Percentiles rank a stretch among this genome's conserved stretches.
Evolutionary conservation across 2,797 vertebrate species (phyloP).

Genomic region (Ctenochaetus hawaiiensis): DNA sequence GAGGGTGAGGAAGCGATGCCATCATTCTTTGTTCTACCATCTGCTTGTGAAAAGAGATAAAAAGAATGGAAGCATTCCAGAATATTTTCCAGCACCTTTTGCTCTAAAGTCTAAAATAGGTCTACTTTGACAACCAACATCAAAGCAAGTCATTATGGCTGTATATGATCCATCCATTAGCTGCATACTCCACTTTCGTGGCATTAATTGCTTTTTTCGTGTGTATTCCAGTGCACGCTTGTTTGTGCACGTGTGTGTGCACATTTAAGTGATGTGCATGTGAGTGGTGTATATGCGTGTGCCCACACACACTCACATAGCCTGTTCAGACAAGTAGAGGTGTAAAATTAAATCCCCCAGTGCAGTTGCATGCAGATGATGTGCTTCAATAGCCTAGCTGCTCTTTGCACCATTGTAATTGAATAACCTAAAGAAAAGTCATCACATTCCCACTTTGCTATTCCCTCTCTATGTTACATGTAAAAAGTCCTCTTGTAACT

Average conservation of each 20-base stretch:
- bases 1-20: constrained; percentile 73
- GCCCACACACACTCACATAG: constrained; percentile 64
- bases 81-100: constrained; percentile 70
- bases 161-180: constrained; percentile 82
- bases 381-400: constrained; percentile 82
- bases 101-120: constrained; percentile 72
- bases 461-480: constrained; percentile 79
- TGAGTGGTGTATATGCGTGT: constrained; percentile 39
- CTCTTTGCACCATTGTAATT: constrained; percentile 88
- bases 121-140: constrained; percentile 74
- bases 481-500: constrained; percentile 91
- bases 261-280: constrained; percentile 6
- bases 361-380: constrained; percentile 82
- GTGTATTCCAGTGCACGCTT: constrained; percentile 26
- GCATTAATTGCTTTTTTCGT: constrained; percentile 74
- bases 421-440: constrained; percentile 89
- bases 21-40: constrained; percentile 82
- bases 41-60: constrained; percentile 79
- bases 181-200: constrained; percentile 64
- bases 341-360: constrained; percentile 81
- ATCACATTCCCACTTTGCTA: constrained; percentile 82
- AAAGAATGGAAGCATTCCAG: constrained; percentile 70
- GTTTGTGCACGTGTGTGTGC: constrained; percentile 41
- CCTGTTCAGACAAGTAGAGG: constrained; percentile 78
- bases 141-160: constrained; percentile 77